Evolutionary conservation across 2,888 invertebrate species (phyloP).

Genomic region (Norana najaformis): DNA sequence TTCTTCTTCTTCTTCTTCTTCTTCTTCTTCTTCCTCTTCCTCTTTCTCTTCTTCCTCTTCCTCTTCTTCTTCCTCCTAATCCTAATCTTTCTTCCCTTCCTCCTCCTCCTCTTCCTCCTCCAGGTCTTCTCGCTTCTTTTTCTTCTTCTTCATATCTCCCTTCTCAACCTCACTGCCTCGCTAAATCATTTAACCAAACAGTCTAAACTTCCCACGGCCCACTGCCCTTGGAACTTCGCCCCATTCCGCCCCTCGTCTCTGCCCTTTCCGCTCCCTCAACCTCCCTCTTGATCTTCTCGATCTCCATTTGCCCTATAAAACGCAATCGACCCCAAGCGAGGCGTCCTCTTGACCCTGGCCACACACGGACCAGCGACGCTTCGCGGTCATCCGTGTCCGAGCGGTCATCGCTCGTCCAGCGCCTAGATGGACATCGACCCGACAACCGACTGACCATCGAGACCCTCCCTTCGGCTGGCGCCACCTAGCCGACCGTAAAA

Average conservation of each 20-base stretch:
- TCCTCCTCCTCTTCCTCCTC: not conserved
- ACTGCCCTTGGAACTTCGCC: not conserved
- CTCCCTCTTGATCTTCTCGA: not conserved
- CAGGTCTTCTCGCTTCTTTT: no score
- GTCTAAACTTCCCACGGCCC: not conserved
- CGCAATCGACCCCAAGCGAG: not conserved
- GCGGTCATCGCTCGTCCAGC: constrained; percentile 17
- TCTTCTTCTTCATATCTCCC: not conserved
- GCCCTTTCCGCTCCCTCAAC: not conserved
- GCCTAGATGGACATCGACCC: not conserved
- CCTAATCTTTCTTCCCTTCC: not conserved
- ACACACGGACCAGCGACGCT: not conserved
- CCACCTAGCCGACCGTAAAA: not conserved
- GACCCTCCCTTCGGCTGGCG: not conserved
- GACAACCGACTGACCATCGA: not conserved
- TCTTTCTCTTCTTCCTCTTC: not conserved
- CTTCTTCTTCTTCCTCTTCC: no score
- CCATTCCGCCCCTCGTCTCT: not conserved
- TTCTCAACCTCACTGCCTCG: not conserved
- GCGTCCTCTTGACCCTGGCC: not conserved
- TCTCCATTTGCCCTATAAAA: not conserved
- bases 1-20: no score
- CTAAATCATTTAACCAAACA: not conserved
- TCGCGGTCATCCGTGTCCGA: not conserved
- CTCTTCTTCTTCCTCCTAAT: not conserved